Evolutionary conservation across 2,888 invertebrate species (phyloP), one percentile per base, ranked within the genome.

Genomic region (Nephrocerus scutellatus): DNA sequence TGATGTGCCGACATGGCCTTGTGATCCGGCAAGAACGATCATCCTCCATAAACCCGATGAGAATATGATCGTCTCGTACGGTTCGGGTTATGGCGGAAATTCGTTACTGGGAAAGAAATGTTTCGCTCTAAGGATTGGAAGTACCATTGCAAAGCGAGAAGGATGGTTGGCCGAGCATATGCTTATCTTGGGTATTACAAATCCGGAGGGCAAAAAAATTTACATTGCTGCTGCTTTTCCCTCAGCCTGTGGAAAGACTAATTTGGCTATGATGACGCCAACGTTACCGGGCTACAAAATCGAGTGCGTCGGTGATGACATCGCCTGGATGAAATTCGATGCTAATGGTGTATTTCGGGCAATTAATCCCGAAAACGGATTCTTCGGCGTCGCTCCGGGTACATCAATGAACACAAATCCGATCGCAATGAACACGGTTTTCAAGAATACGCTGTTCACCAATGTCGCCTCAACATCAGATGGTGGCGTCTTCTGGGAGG

Each of bases 161-260:
- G 96, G 96, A 4, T 98, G 98, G 97, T 74, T 98, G 24, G 98
- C 98, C 2, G 98, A 98, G 63, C 98, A 98, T 61, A 98, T 98
- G 98, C 73, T 98, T 72, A 96, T 97, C 60, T 75, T 97, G 50
- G 95, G 96, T 30, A 82, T 97, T 44, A 96, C 96, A 0, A 88
- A 89, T 67, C 88, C 90, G 0, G 72, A 82, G 57, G 92, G 93
- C 0, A 79, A 78, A 49, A 91, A 92, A 65, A 81, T 83, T 30
- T 96, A 95, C 71, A 82, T 98, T 42, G 95, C 90, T 0, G 97
- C 97, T 0, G 98, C 98, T 0, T 98, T 98, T 66, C 98, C 98
- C 0, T 93, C 93, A 2, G 97, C 97, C 3, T 98, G 98, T 63
- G 98, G 98, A 13, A 98, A 98, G 70, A 98, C 98, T 15, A 98